Evolutionary conservation across 2,888 invertebrate species (phyloP).

Genomic region (Lymantria dispar): DNA sequence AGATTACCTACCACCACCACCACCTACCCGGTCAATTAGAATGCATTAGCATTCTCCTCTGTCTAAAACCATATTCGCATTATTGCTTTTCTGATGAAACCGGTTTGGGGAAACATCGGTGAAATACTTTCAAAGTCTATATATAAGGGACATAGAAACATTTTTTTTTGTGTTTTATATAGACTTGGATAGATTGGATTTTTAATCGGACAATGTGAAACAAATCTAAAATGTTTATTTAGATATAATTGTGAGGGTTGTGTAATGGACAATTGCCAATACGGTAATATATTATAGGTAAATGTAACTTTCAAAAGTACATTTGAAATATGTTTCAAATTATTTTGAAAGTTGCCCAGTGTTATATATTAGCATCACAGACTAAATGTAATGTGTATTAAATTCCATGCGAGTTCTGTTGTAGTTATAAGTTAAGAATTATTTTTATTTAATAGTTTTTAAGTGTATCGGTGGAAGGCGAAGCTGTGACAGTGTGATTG

Average conservation of each 20-base stretch:
- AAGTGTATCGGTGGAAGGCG: conserved; percentile 40
- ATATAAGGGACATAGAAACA: too few species aligned
- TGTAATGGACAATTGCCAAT: conserved; percentile 15
- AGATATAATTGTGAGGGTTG: conserved; percentile 12
- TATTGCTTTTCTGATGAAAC: too few species aligned
- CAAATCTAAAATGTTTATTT: too few species aligned
- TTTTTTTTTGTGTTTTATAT: too few species aligned
- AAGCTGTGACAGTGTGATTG: conserved; percentile 55
- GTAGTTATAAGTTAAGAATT: conserved; percentile 78
- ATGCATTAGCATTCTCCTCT: too few species aligned
- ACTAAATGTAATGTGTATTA: conserved; percentile 21
- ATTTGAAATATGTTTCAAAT: conserved; percentile 9
- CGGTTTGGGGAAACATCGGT: too few species aligned
- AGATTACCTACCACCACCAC: too few species aligned
- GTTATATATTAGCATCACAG: conserved; percentile 16
- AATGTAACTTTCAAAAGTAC: conserved; percentile 20
- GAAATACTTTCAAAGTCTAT: too few species aligned
- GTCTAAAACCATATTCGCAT: too few species aligned
- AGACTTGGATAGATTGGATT: too few species aligned
- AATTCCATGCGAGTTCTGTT: conserved; percentile 61
- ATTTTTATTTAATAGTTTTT: conserved; percentile 60
- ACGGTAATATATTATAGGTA: conserved; percentile 10
- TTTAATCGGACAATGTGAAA: too few species aligned
- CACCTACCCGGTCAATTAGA: too few species aligned
- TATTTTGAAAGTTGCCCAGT: conserved; percentile 19